phyloP scores from a whole-genome alignment of 2,888 invertebrate species.

The Caenorhabditis sp. region DNA sequence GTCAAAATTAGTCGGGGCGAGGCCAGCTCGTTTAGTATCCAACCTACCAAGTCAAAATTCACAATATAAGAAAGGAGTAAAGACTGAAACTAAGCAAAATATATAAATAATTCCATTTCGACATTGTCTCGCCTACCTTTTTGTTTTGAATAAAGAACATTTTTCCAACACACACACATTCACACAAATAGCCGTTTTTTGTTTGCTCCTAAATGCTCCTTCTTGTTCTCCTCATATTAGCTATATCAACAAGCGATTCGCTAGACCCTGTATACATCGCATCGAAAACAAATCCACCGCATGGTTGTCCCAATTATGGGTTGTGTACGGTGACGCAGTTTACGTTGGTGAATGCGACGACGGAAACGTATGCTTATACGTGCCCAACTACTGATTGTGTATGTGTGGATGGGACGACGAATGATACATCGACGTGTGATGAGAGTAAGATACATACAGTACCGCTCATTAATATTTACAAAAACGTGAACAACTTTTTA shows the following conservation, averaged over 20 bases:
- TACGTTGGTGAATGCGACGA: conserved; percentile 5
- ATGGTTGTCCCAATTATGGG: conserved; percentile 34
- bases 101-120: too few relatives aligned
- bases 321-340: conserved; percentile 5
- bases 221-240: conserved; percentile 10
- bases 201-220: too few relatives aligned
- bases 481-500: not conserved
- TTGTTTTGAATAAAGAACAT: too few relatives aligned
- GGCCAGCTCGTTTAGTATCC: too few relatives aligned
- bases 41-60: too few relatives aligned
- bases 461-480: not conserved
- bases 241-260: not conserved
- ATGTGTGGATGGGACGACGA: conserved; percentile 24
- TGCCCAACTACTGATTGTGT: conserved; percentile 26
- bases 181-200: too few relatives aligned
- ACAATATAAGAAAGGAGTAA: too few relatives aligned
- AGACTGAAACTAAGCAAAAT: too few relatives aligned
- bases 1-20: too few relatives aligned
- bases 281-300: conserved; percentile 20
- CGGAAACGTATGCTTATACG: conserved; percentile 13
- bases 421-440: conserved; percentile 24
- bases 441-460: conserved; percentile 12
- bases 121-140: too few relatives aligned
- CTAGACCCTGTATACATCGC: conserved; percentile 7
- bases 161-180: too few relatives aligned